A percentile compares a stretch with the other conserved stretches of the same genome.
phyloP scores from a whole-genome alignment of 30 jellyfish, hydroid and myxozoan genomes.

The Chironex yamaguchii region DNA sequence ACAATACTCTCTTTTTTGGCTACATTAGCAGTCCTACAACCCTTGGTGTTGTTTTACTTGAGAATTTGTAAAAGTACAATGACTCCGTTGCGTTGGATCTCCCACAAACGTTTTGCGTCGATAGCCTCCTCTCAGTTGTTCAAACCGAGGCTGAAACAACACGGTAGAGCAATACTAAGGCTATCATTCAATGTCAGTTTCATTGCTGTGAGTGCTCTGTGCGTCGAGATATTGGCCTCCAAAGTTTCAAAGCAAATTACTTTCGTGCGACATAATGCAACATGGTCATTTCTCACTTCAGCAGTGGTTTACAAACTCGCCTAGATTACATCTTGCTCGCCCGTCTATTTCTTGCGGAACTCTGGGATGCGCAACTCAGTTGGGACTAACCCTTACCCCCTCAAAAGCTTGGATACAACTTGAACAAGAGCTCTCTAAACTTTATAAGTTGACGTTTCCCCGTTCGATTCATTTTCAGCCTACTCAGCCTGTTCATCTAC shows the following conservation, averaged over 20 bases:
- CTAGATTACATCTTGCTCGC: slow-evolving; percentile 23
- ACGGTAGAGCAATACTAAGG: too few species aligned
- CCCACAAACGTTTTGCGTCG: slow-evolving; percentile 23
- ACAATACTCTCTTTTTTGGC: slow-evolving; percentile 49
- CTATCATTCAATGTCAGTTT: too few species aligned
- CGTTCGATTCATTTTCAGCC: slow-evolving; percentile 8
- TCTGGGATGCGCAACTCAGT: slow-evolving; percentile 19
- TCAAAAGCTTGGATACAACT: background rate
- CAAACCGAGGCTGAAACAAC: slow-evolving; percentile 56
- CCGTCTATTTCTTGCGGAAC: slow-evolving; percentile 18
- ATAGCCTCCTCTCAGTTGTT: slow-evolving; percentile 17
- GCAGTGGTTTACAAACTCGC: too few species aligned
- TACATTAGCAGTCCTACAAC: slow-evolving; percentile 50
- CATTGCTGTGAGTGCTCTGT: too few species aligned
- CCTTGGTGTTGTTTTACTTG: slow-evolving; percentile 41
- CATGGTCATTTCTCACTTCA: too few species aligned
- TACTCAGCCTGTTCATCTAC: slow-evolving; percentile 9
- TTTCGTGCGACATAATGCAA: too few species aligned
- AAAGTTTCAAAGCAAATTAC: too few species aligned
- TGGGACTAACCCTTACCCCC: slow-evolving; percentile 53
- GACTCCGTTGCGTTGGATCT: slow-evolving; percentile 25
- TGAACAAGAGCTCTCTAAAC: slow-evolving; percentile 4
- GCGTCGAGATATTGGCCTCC: too few species aligned
- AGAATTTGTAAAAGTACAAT: slow-evolving; percentile 6
- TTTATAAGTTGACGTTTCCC: background rate